These are phyloP conservation scores for Typhlichthys subterraneus DNA, from an alignment of 2,797 vertebrate genomes.

Conservation along the genomic window DNA sequence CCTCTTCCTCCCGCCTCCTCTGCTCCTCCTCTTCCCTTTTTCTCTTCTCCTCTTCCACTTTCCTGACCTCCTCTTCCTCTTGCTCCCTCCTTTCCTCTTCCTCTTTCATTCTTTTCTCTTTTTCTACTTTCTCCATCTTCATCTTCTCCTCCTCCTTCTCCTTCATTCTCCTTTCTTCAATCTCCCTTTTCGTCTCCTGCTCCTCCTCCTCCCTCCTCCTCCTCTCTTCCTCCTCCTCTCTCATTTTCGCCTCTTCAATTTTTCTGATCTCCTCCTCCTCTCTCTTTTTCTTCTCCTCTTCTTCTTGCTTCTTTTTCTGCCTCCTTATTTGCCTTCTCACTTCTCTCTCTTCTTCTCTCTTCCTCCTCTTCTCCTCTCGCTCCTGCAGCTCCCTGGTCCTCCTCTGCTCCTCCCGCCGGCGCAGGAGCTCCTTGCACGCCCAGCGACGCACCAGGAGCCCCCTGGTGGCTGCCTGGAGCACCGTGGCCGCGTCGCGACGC, in stretches of 20 bases:
- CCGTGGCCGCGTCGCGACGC: conserved; percentile 67
- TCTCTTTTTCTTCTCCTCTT: neutral
- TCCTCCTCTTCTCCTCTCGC: conserved; percentile 62
- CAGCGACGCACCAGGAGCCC: conserved; percentile 53
- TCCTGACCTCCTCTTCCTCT: neutral
- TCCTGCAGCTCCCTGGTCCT: conserved; percentile 47
- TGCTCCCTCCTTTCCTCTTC: neutral
- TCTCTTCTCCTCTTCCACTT: neutral
- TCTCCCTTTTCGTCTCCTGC: neutral
- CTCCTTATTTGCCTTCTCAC: neutral
- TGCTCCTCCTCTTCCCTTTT: neutral
- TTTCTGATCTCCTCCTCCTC: neutral
- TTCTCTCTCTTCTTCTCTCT: conserved; percentile 10
- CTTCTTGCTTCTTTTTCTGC: too few species aligned
- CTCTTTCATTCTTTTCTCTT: neutral
- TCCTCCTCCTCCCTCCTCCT: neutral
- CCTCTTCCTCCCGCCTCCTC: neutral
- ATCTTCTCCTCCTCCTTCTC: neutral
- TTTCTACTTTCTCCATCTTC: neutral
- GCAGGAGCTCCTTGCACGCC: conserved; percentile 36
- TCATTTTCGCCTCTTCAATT: neutral
- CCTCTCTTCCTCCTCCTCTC: neutral
- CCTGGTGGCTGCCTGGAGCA: conserved; percentile 78
- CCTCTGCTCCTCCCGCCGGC: conserved; percentile 62
- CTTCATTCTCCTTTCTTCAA: neutral